Evolutionary conservation across 2,888 invertebrate species (phyloP).

Genomic region (Eumacrocentrus americanus): DNA sequence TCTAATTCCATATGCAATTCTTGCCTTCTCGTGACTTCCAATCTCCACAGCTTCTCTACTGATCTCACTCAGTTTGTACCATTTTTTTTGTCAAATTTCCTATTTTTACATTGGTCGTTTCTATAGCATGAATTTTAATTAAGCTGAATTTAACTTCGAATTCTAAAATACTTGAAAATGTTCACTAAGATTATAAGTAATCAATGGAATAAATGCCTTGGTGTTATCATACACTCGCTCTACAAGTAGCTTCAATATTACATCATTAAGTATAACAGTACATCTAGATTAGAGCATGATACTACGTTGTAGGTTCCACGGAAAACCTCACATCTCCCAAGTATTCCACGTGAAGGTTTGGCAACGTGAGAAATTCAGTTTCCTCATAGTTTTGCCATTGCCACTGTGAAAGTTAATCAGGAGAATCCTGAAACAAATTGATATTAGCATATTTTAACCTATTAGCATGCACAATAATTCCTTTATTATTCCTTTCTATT

Average conservation of each 20-base stretch:
- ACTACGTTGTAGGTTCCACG: constrained; percentile 13
- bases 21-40: constrained; percentile 22
- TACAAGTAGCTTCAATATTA: constrained; percentile 6
- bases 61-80: constrained; percentile 19
- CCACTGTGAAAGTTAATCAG: background rate
- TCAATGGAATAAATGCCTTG: constrained; percentile 10
- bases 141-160: constrained; percentile 12
- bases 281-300: constrained; percentile 16
- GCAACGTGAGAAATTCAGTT: background rate
- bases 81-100: constrained; percentile 22
- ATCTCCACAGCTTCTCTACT: constrained; percentile 17
- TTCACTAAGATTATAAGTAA: constrained; percentile 15
- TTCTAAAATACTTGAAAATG: constrained; percentile 16
- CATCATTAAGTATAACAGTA: constrained; percentile 7
- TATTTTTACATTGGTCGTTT: constrained; percentile 21
- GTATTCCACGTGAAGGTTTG: constrained; percentile 10
- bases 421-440: constrained; percentile 24
- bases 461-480: constrained; percentile 20
- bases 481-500: constrained; percentile 14
- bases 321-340: background rate
- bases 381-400: background rate
- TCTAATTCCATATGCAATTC: constrained; percentile 11
- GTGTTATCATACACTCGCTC: background rate
- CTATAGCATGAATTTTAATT: constrained; percentile 21
- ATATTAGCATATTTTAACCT: constrained; percentile 26